Conservation (phyloP, 2,797 vertebrate genomes). For the Enteromius paludinosus region DNA sequence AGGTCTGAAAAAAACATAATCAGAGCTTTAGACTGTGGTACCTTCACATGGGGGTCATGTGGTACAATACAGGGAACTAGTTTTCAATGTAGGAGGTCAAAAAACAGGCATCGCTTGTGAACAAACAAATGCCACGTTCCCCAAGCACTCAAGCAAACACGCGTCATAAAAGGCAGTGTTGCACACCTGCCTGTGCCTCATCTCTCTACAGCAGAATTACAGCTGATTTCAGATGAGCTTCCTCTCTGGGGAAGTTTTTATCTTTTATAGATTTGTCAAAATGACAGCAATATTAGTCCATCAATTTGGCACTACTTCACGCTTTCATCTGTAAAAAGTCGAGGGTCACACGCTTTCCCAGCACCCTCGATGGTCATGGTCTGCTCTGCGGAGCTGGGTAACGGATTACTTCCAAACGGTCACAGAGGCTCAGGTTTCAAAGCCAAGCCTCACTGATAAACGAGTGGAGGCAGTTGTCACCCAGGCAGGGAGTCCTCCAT, state of each 20-base stretch:
- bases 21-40: neutral
- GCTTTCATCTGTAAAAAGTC: slow-evolving; percentile 45
- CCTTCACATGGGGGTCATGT: neutral
- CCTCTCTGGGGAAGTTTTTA: slow-evolving; percentile 10
- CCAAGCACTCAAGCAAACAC: slow-evolving; percentile 51
- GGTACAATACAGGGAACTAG: neutral
- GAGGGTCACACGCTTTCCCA: slow-evolving; percentile 54
- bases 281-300: slow-evolving; percentile 38
- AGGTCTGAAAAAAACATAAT: neutral
- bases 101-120: neutral
- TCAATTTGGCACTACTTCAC: slow-evolving; percentile 43
- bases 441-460: slow-evolving; percentile 62
- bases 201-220: slow-evolving; percentile 42
- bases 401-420: slow-evolving; percentile 60
- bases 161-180: slow-evolving; percentile 27
- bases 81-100: slow-evolving; percentile 5
- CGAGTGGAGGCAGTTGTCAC: slow-evolving; percentile 64
- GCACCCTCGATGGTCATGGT: slow-evolving; percentile 53
- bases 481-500: slow-evolving; percentile 62
- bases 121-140: slow-evolving; percentile 34
- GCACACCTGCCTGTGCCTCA: slow-evolving; percentile 57
- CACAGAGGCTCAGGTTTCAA: slow-evolving; percentile 64
- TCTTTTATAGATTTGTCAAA: slow-evolving; percentile 47
- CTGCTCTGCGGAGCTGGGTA: slow-evolving; percentile 53
- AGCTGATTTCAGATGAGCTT: slow-evolving; percentile 43